A percentile compares a stretch with the other conserved stretches of the same genome.
Conservation (phyloP, 2,113 vertebrate species). For the Meles meles region DNA sequence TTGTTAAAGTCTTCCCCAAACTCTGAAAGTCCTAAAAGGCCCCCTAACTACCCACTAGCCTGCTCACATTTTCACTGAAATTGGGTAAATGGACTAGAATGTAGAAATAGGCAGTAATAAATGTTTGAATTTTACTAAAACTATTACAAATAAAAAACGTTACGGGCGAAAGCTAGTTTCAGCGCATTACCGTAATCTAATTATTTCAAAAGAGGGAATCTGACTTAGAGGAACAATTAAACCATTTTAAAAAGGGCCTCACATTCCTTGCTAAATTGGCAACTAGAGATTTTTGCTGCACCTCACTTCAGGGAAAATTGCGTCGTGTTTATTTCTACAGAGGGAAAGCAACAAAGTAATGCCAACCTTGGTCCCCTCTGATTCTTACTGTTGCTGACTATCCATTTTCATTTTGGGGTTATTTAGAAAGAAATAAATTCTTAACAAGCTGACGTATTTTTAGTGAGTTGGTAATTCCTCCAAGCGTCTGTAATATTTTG, state of each 20-base stretch:
- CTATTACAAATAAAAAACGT: conserved; percentile 11
- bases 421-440: neutral
- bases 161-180: conserved; percentile 20
- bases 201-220: conserved; percentile 17
- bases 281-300: neutral
- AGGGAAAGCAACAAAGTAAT: neutral
- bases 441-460: neutral
- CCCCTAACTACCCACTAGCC: neutral
- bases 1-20: neutral
- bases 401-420: neutral
- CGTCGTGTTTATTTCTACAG: neutral
- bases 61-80: conserved; percentile 28
- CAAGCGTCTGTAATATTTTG: neutral
- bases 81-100: conserved; percentile 14
- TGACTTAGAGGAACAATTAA: conserved; percentile 46
- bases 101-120: conserved; percentile 2
- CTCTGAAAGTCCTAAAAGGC: neutral
- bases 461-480: neutral
- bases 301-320: neutral
- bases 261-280: neutral
- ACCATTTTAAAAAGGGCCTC: neutral
- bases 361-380: fast-evolving
- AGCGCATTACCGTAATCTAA: conserved; percentile 16
- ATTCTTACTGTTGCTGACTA: neutral
- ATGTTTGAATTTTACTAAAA: conserved; percentile 55